These are phyloP conservation scores for Agrilus planipennis DNA, from an alignment of 1,140 invertebrate genomes.

Conservation along the genomic window DNA sequence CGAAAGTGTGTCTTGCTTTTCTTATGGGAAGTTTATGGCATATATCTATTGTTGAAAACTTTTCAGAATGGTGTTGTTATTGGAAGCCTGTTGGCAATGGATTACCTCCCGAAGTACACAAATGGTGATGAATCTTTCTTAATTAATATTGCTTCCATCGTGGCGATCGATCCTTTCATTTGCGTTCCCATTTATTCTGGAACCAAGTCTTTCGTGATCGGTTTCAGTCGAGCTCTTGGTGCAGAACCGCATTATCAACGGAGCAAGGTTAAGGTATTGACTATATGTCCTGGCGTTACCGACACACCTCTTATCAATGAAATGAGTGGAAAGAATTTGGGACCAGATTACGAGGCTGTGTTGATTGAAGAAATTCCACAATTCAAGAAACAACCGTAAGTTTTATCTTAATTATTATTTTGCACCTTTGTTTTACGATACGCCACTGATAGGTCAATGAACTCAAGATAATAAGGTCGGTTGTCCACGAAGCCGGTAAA, in stretches of 20 bases:
- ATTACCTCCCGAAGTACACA: slow-evolving; percentile 20
- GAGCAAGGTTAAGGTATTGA: slow-evolving; percentile 26
- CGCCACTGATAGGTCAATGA: too few species aligned
- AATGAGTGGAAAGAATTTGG: background rate
- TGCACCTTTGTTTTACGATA: too few species aligned
- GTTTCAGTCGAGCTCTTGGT: slow-evolving; percentile 15
- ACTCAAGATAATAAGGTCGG: too few species aligned
- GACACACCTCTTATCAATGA: slow-evolving; percentile 14
- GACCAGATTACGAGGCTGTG: background rate
- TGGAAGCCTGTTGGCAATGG: slow-evolving; percentile 17
- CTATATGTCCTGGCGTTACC: slow-evolving; percentile 29
- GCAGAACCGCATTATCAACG: slow-evolving; percentile 13
- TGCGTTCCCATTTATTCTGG: slow-evolving; percentile 18
- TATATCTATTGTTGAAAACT: too few species aligned
- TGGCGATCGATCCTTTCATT: slow-evolving; percentile 11
- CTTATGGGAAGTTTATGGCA: too few species aligned
- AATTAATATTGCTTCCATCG: slow-evolving; percentile 19
- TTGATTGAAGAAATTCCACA: background rate
- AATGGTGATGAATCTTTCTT: slow-evolving; percentile 18
- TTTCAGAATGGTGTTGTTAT: slow-evolving; percentile 21
- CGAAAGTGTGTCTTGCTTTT: too few species aligned
- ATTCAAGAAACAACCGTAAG: background rate
- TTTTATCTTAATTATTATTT: too few species aligned
- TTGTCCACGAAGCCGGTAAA: too few species aligned
- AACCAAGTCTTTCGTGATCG: slow-evolving; percentile 20